phyloP scores from a whole-genome alignment of 1,140 invertebrate genomes.

The Spodoptera litura region DNA sequence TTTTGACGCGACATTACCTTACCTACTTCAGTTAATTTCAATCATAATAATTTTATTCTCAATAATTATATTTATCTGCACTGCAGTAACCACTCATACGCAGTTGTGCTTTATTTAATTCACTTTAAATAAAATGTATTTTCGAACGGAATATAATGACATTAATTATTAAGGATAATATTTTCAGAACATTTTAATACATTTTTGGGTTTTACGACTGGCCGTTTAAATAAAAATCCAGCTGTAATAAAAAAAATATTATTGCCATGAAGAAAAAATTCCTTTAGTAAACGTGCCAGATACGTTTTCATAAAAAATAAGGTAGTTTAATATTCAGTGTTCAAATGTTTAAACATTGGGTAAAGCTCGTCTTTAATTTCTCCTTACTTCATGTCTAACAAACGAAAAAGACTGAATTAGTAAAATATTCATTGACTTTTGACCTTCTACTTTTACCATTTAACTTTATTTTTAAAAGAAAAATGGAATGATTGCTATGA shows the following conservation, averaged over 20 bases:
- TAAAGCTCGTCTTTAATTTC: neutral
- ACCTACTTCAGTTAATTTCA: no score
- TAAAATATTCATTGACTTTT: neutral
- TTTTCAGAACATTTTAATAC: no score
- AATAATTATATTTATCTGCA: no score
- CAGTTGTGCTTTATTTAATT: no score
- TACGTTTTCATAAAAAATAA: neutral
- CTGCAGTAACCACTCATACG: no score
- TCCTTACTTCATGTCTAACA: neutral
- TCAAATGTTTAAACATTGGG: neutral
- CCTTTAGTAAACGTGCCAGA: neutral
- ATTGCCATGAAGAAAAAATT: neutral
- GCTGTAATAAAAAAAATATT: neutral
- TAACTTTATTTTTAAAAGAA: neutral
- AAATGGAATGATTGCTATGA: no score
- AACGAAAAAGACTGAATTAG: neutral
- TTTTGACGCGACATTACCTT: no score
- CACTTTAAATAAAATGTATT: no score
- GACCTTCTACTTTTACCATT: neutral
- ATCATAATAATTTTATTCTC: no score
- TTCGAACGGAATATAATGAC: no score
- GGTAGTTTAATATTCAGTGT: neutral
- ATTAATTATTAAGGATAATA: no score
- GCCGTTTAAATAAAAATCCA: neutral
- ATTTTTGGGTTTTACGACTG: neutral